Percentiles rank a stretch among this genome's conserved stretches.
Evolutionary conservation across 2,888 invertebrate genomes (phyloP).

Genomic region (Megastigmus dorsalis): DNA sequence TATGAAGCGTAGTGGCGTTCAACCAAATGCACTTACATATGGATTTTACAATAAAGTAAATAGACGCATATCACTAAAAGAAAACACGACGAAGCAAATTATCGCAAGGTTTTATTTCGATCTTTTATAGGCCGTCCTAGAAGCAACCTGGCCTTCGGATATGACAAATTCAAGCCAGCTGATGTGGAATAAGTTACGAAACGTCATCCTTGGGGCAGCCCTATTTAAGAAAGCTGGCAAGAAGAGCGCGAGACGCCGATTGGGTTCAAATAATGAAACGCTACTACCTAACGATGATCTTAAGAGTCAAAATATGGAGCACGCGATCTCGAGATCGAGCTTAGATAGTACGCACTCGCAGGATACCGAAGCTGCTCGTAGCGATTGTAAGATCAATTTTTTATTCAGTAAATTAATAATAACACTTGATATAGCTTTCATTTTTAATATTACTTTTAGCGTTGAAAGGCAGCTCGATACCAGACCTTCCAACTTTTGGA

Average conservation of each 20-base stretch:
- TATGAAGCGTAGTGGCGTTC: slow-evolving; percentile 94
- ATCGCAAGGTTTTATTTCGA: too few species aligned
- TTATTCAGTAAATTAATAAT: background rate
- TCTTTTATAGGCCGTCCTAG: slow-evolving; percentile 91
- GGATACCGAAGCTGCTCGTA: slow-evolving; percentile 70
- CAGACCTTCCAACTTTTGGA: slow-evolving; percentile 70
- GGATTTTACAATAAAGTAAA: slow-evolving; percentile 85
- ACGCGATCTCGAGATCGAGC: slow-evolving; percentile 71
- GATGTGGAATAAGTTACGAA: slow-evolving; percentile 94
- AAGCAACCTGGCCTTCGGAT: slow-evolving; percentile 95
- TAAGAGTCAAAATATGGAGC: slow-evolving; percentile 68
- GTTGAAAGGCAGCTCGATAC: slow-evolving; percentile 70
- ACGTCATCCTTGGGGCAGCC: slow-evolving; percentile 93
- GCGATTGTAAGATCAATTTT: slow-evolving; percentile 64
- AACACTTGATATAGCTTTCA: background rate
- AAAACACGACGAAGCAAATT: too few species aligned
- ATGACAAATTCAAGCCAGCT: slow-evolving; percentile 88
- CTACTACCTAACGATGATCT: slow-evolving; percentile 63
- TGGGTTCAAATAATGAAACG: slow-evolving; percentile 75
- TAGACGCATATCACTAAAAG: too few species aligned
- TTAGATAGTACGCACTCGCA: slow-evolving; percentile 73
- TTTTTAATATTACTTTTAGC: slow-evolving; percentile 57
- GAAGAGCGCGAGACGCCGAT: slow-evolving; percentile 77
- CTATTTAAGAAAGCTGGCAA: slow-evolving; percentile 89
- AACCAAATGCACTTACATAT: slow-evolving; percentile 98